phyloP scores from a whole-genome alignment of 2,888 invertebrate genomes.

The Seira ritae region DNA sequence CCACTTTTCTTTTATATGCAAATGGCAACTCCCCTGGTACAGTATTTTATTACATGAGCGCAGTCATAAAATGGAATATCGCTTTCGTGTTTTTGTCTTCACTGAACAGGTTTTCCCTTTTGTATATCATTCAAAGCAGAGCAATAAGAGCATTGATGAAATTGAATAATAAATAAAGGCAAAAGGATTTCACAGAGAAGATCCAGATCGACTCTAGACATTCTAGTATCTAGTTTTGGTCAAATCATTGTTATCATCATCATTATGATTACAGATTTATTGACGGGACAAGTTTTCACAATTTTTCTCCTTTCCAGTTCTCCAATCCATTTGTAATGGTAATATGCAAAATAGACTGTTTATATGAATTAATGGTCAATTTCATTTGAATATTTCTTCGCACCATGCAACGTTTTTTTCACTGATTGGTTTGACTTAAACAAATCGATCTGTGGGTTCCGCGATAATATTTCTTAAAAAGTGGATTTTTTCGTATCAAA shows the following conservation, averaged over 20 bases:
- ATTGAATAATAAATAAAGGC: conserved; percentile 12
- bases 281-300: conserved; percentile 39
- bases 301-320: neutral
- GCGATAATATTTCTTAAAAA: conserved; percentile 38
- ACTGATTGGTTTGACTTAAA: too few species aligned
- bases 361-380: neutral
- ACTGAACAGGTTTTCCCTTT: conserved; percentile 28
- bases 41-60: too few species aligned
- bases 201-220: too few species aligned
- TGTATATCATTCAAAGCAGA: too few species aligned
- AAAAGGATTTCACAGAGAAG: too few species aligned
- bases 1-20: too few species aligned
- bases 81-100: too few species aligned
- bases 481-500: neutral
- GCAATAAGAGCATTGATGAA: too few species aligned
- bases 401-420: neutral
- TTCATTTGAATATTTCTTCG: conserved; percentile 15
- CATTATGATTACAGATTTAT: conserved; percentile 34
- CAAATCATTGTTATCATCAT: conserved; percentile 35
- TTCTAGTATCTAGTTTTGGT: neutral
- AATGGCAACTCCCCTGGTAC: too few species aligned
- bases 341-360: conserved; percentile 45
- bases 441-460: conserved; percentile 29
- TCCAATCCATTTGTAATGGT: conserved; percentile 33
- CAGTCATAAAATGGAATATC: too few species aligned